phyloP scores from a whole-genome alignment of 2,888 invertebrate species.

The Acanthopleura granulata region DNA sequence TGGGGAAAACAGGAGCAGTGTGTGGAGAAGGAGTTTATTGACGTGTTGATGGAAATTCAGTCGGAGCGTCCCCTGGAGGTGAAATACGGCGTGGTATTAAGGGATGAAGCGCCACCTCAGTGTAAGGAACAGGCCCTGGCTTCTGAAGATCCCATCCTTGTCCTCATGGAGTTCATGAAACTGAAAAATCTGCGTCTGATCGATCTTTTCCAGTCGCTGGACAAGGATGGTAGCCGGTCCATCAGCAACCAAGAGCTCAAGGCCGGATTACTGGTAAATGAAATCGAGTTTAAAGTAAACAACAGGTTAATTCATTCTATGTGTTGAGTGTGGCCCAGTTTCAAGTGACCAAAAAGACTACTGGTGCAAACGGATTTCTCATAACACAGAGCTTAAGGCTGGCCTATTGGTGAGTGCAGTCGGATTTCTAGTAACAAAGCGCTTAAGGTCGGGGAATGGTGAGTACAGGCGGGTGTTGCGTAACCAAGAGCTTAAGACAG shows the following conservation, averaged over 20 bases:
- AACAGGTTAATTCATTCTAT: neutral
- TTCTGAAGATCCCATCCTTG: slow-evolving; percentile 52
- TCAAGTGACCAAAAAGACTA: too few relatives aligned
- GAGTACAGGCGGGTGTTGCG: too few relatives aligned
- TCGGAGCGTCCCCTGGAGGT: slow-evolving; percentile 35
- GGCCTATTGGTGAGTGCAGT: too few relatives aligned
- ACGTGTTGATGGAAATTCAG: slow-evolving; percentile 37
- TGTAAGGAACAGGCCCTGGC: slow-evolving; percentile 43
- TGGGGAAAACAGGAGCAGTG: slow-evolving; percentile 41
- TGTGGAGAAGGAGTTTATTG: slow-evolving; percentile 49
- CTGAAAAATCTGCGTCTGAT: slow-evolving; percentile 50
- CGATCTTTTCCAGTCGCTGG: slow-evolving; percentile 54
- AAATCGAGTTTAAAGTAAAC: neutral
- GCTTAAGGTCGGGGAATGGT: too few relatives aligned
- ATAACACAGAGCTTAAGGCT: too few relatives aligned
- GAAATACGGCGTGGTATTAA: slow-evolving; percentile 45
- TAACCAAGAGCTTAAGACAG: too few relatives aligned
- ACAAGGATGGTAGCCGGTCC: slow-evolving; percentile 57
- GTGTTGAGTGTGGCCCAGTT: neutral
- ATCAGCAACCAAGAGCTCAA: slow-evolving; percentile 53
- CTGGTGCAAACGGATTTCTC: too few relatives aligned
- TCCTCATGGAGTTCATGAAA: slow-evolving; percentile 53
- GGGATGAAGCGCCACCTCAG: slow-evolving; percentile 38
- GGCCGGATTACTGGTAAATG: slow-evolving; percentile 46
- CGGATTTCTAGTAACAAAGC: too few relatives aligned